phyloP scores from a whole-genome alignment of 1,140 invertebrate genomes.

The Aphelinus certus region DNA sequence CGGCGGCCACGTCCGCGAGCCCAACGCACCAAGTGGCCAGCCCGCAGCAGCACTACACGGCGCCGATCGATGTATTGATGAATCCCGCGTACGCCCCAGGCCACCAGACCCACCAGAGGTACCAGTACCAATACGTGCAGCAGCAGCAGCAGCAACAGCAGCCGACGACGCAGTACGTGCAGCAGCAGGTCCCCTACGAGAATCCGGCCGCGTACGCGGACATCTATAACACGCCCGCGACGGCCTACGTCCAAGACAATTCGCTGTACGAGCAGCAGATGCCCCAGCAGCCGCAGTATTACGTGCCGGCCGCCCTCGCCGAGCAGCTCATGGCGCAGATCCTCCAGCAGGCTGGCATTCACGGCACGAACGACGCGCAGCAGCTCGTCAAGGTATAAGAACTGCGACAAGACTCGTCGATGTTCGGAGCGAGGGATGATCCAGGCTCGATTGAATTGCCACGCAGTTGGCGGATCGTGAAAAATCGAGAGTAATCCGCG shows the following conservation, averaged over 20 bases:
- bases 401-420: no score
- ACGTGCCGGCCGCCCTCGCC: conserved; percentile 43
- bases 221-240: conserved; percentile 46
- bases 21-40: neutral
- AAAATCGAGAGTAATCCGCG: no score
- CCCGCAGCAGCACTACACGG: neutral
- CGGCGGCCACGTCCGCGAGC: neutral
- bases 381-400: conserved; percentile 49
- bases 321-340: conserved; percentile 52
- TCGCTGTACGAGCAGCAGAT: conserved; percentile 43
- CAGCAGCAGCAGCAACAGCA: neutral
- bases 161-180: conserved; percentile 20
- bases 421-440: no score
- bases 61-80: neutral
- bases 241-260: conserved; percentile 55
- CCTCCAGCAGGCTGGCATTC: conserved; percentile 48
- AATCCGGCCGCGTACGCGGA: conserved; percentile 54
- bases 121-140: conserved; percentile 1
- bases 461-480: no score
- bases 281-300: conserved; percentile 48
- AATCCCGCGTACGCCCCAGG: neutral
- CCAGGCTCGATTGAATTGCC: no score
- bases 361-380: conserved; percentile 31
- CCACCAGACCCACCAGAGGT: conserved; percentile 4
- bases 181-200: conserved; percentile 53